Conservation (phyloP, 1,140 invertebrate genomes). For the Drosophila varians region DNA sequence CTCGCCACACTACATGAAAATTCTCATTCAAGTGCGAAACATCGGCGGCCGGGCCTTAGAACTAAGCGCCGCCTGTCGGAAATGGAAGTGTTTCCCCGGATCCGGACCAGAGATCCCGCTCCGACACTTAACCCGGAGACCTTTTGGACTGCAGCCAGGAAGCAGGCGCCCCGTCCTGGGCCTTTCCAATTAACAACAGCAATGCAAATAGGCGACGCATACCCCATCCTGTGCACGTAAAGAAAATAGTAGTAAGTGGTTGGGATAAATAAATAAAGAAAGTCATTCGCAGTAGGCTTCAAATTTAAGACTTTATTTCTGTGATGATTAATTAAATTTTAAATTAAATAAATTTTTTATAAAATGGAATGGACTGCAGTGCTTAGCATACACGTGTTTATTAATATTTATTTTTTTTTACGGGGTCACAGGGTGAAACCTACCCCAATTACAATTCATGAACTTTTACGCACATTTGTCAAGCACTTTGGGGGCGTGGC, state of each 20-base stretch:
- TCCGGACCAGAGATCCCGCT: neutral
- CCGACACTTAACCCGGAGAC: neutral
- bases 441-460: conserved; percentile 59
- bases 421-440: neutral
- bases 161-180: neutral
- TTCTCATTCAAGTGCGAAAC: conserved; percentile 74
- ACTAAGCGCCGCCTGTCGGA: conserved; percentile 50
- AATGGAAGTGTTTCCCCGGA: conserved; percentile 4
- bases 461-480: conserved; percentile 81
- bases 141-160: neutral
- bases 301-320: too few relatives aligned
- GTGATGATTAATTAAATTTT: too few relatives aligned
- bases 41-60: conserved; percentile 51
- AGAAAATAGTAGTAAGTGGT: conserved; percentile 1
- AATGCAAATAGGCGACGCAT: conserved; percentile 44
- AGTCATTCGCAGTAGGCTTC: too few relatives aligned
- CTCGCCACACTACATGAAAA: conserved; percentile 68
- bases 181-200: conserved; percentile 68
- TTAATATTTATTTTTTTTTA: neutral
- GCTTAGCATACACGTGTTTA: neutral
- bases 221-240: neutral
- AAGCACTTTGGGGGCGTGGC: conserved; percentile 24
- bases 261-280: neutral
- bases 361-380: neutral
- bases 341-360: neutral